phyloP scores from a whole-genome alignment of 2,113 vertebrate genomes.

The Sula dactylatra region DNA sequence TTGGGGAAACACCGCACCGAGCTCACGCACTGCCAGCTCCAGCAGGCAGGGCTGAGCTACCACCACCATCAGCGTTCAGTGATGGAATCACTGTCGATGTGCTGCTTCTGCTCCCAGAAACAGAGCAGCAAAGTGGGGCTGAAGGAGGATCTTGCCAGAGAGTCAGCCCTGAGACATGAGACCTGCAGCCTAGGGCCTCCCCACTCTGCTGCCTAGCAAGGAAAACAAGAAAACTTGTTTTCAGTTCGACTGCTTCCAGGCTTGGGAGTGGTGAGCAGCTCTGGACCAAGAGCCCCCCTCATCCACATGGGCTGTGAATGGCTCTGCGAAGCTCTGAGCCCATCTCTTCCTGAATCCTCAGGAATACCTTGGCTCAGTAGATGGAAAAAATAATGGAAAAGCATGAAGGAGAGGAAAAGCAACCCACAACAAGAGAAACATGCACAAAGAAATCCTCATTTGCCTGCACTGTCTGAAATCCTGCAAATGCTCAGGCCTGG shows the following conservation, averaged over 20 bases:
- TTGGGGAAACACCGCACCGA: neutral
- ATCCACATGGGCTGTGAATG: rapidly evolving
- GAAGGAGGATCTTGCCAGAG: neutral
- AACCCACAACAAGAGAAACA: neutral
- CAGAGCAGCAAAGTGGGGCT: neutral
- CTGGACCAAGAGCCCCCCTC: neutral
- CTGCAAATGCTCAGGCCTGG: neutral
- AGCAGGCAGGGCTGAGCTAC: neutral
- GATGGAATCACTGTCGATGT: neutral
- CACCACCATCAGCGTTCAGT: neutral
- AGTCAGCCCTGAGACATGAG: neutral
- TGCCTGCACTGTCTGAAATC: neutral
- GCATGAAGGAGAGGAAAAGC: neutral
- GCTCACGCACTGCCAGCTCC: rapidly evolving
- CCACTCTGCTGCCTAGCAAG: rapidly evolving
- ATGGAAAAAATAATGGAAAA: neutral
- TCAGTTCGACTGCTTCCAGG: neutral
- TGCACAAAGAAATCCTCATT: neutral
- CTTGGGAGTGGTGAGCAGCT: neutral
- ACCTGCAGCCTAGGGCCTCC: neutral
- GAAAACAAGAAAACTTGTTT: neutral
- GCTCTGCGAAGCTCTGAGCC: neutral
- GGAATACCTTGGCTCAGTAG: neutral
- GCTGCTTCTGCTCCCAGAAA: neutral
- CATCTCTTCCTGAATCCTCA: neutral